Conservation (phyloP, 2,113 vertebrate genomes). For the Apaloderma vittatum region DNA sequence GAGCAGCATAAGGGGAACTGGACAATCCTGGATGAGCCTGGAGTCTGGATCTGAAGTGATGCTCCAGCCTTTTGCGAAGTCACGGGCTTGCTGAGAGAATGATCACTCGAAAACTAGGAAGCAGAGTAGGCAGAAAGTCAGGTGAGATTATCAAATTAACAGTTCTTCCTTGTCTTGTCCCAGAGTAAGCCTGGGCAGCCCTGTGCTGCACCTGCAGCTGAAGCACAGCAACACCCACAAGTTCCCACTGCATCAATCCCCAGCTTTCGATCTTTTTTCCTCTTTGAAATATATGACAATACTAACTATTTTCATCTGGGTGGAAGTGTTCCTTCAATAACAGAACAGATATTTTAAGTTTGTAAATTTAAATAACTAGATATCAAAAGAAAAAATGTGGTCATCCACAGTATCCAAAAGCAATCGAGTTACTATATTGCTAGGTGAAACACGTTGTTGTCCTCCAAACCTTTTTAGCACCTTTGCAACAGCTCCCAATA, state of each 20-base stretch:
- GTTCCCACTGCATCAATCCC: background rate
- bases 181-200: background rate
- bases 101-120: background rate
- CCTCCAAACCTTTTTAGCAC: background rate
- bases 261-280: background rate
- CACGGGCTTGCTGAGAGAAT: background rate
- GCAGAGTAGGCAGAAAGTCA: background rate
- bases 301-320: background rate
- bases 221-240: background rate
- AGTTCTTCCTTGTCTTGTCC: background rate
- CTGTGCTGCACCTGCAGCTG: background rate
- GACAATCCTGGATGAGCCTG: background rate
- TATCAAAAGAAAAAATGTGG: background rate
- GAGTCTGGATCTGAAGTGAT: background rate
- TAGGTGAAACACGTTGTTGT: background rate
- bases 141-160: background rate
- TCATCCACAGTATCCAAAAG: background rate
- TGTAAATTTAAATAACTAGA: background rate
- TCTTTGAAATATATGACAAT: background rate
- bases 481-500: background rate
- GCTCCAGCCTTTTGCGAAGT: background rate
- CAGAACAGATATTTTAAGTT: background rate
- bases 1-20: background rate
- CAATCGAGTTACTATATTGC: background rate
- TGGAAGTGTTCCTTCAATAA: background rate